These are phyloP conservation scores for Cichlasoma orientale DNA, from an alignment of 2,797 vertebrate genomes.

Conservation along the genomic window DNA sequence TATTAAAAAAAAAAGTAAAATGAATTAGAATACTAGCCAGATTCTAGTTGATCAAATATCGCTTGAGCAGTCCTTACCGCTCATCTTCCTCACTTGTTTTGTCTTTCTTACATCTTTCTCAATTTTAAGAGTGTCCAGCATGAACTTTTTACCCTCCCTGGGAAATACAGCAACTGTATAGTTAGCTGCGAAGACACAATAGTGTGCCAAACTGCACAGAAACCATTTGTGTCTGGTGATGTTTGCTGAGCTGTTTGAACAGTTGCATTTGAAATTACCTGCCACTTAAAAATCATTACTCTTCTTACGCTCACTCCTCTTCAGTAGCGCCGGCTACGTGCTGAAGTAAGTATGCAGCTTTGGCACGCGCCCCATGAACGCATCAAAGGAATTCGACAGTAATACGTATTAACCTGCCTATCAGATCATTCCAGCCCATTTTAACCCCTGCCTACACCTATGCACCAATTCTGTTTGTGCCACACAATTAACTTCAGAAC, in stretches of 20 bases:
- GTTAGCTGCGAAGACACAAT: background rate
- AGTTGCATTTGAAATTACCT: background rate
- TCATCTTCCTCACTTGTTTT: background rate
- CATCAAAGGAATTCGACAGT: background rate
- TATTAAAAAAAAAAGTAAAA: too few species aligned
- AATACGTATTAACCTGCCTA: background rate
- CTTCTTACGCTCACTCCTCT: background rate
- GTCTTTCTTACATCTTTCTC: background rate
- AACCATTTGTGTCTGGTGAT: background rate
- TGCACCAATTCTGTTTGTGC: too few species aligned
- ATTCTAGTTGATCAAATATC: too few species aligned
- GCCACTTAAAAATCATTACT: background rate
- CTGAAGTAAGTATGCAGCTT: background rate
- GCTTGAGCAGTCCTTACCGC: too few species aligned
- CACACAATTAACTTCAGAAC: background rate
- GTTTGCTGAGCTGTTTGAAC: background rate
- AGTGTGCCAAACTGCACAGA: background rate
- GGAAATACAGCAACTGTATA: background rate
- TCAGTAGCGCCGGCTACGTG: background rate
- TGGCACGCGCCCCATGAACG: accelerated
- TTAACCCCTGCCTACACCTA: background rate
- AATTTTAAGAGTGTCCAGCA: background rate
- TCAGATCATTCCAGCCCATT: background rate
- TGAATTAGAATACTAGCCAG: too few species aligned
- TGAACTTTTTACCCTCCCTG: background rate